Base-by-base conservation (phyloP, 2,797 vertebrate genomes). In the Poeciliopsis presidionis region DNA sequence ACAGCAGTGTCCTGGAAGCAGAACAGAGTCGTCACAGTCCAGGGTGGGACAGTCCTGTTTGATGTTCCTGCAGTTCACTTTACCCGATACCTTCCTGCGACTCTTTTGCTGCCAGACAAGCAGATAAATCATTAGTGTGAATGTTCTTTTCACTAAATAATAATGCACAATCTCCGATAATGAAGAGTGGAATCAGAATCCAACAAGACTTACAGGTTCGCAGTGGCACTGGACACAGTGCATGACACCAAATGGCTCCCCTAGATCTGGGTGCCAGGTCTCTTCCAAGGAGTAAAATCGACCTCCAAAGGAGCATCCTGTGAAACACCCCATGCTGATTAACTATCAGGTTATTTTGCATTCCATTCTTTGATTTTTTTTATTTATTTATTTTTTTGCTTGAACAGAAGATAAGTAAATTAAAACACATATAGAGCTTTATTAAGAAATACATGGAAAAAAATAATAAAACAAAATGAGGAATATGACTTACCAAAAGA, bases 201-300 rank as follows among this genome's bases (percentile, higher is more conserved):
- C 69, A 30, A 6, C 1, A 20, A 41, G 8, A 89, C 97, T 95
- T 92, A 99, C 98, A 76, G 96, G 91, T 81, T 99, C 97, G 22
- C 98, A 99, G 92, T 95, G 88, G 88, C 98, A 99, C 90, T 97
- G 95, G 74, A 99, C 97, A 25, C 98, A 99, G 93, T 96, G 97
- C 97, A 99, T 99, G 83, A 99, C 91, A 47, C 98, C 98, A 14
- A 99, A 99, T 13, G 98, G 98, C 78, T 99, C 98, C 25, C 98
- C 98, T 9, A 99, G 94, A 81, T 99, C 98, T 72, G 98, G 98
- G 87, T 99, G 97, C 98, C 98, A 99, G 46, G 96, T 96, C 89
- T 99, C 97, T 74, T 97, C 97, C 92, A 98, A 90, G 8, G 96
- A 96, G 73, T 98, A 99, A 86, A 96, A 96, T 1, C 93, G 96